Conservation (phyloP, 1,140 invertebrate genomes). For the Coboldia fuscipes region DNA sequence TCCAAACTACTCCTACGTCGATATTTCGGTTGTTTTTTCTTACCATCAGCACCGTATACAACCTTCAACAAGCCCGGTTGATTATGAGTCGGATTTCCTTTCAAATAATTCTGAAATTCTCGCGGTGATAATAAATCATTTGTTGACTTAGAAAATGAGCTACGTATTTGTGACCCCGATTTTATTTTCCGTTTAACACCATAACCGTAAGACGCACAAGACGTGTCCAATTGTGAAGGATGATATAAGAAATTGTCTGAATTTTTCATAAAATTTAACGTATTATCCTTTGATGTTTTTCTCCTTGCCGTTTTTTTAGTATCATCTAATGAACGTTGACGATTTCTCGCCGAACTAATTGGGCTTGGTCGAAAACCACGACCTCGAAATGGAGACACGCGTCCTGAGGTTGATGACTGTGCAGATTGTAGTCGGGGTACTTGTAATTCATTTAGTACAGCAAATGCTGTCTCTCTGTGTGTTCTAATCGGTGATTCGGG, state of each 20-base stretch:
- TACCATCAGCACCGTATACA: conserved; percentile 8
- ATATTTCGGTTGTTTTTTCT: background rate
- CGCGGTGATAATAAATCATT: too few relatives aligned
- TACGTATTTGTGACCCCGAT: background rate
- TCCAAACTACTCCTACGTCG: background rate
- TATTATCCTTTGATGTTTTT: background rate
- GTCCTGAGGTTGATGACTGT: conserved; percentile 22
- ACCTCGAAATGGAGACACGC: conserved; percentile 30
- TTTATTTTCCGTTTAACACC: background rate
- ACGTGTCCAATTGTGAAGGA: background rate
- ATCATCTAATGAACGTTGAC: background rate
- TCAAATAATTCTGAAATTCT: too few relatives aligned
- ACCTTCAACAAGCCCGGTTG: conserved; percentile 14
- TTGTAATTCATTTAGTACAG: conserved; percentile 30
- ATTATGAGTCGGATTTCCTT: conserved; percentile 16
- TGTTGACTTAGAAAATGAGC: background rate
- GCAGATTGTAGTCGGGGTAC: conserved; percentile 15
- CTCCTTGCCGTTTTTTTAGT: background rate
- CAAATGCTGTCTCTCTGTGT: conserved; percentile 28
- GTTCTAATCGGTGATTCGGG: conserved; percentile 14
- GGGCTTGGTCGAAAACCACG: conserved; percentile 21
- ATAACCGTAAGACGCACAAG: too few relatives aligned
- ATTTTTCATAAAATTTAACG: background rate
- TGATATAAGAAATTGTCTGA: background rate
- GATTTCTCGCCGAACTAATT: background rate